Conservation (phyloP, 2,113 vertebrate species). For the Oxyruncus cristatus region DNA sequence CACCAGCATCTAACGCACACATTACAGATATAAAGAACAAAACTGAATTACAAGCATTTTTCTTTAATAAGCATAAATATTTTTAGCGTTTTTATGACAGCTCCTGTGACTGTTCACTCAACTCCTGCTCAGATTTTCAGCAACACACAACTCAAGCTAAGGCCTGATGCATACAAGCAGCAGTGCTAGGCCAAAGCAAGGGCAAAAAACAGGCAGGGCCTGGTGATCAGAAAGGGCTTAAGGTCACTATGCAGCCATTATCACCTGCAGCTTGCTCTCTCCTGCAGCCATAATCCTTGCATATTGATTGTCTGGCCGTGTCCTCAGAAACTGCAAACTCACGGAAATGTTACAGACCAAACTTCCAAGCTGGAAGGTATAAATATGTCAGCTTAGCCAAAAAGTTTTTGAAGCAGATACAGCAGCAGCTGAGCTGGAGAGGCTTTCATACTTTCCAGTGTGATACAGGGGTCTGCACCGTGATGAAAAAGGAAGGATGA, state of each 20-base stretch:
- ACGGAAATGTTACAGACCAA: neutral
- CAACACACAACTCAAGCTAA: neutral
- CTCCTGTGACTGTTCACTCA: neutral
- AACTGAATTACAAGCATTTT: neutral
- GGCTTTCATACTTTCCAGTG: rapidly evolving
- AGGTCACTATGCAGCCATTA: neutral
- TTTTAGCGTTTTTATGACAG: neutral
- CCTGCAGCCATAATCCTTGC: neutral
- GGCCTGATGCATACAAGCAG: neutral
- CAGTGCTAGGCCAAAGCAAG: neutral
- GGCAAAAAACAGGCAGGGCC: neutral
- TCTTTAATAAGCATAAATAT: neutral
- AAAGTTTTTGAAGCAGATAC: neutral
- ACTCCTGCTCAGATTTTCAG: neutral
- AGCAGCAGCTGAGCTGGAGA: neutral
- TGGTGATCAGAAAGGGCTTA: neutral
- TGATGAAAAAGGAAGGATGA: neutral
- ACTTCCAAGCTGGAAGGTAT: neutral
- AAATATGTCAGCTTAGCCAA: neutral
- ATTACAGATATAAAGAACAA: neutral
- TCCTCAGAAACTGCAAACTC: neutral
- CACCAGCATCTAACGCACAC: neutral
- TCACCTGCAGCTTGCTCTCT: neutral
- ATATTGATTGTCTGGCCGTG: neutral
- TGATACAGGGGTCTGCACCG: neutral